Evolutionary conservation across 2,888 invertebrate species (phyloP).

Genomic region (Nephrotoma guestfalica): DNA sequence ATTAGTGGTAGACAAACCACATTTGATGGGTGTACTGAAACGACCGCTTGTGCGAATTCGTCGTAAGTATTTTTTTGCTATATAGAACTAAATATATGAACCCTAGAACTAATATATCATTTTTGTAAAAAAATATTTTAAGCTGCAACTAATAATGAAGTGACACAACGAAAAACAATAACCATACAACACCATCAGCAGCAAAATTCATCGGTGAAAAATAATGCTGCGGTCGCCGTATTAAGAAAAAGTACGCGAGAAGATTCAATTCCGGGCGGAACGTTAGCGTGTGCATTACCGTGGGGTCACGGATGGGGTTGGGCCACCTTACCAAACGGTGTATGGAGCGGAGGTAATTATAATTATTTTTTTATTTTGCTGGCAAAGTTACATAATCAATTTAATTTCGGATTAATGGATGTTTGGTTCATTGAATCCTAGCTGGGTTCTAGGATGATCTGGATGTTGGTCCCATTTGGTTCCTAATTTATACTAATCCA

Average conservation of each 20-base stretch:
- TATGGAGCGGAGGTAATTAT: constrained; percentile 48
- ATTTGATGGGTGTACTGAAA: constrained; percentile 46
- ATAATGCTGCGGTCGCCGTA: constrained; percentile 31
- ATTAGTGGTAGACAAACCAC: constrained; percentile 53
- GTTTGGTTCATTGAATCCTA: too few species aligned
- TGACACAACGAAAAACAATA: constrained; percentile 25
- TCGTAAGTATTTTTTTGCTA: constrained; percentile 36
- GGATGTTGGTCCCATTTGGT: too few species aligned
- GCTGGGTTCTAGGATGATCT: background rate
- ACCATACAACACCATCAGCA: constrained; percentile 7
- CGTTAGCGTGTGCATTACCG: constrained; percentile 27
- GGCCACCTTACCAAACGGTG: constrained; percentile 50
- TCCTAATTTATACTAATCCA: too few species aligned
- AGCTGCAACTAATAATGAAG: constrained; percentile 41
- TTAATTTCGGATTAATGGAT: background rate
- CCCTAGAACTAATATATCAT: background rate
- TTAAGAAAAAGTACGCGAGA: constrained; percentile 27
- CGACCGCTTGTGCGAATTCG: constrained; percentile 46
- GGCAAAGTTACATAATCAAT: background rate
- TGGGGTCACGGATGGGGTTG: constrained; percentile 70
- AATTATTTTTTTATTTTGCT: constrained; percentile 4
- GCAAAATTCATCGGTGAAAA: constrained; percentile 29
- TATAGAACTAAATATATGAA: background rate
- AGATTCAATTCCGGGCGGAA: constrained; percentile 25
- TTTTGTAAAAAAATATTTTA: constrained; percentile 11